Conservation (phyloP, 2,888 invertebrate species). For the Rambutsinella grinnellia region DNA sequence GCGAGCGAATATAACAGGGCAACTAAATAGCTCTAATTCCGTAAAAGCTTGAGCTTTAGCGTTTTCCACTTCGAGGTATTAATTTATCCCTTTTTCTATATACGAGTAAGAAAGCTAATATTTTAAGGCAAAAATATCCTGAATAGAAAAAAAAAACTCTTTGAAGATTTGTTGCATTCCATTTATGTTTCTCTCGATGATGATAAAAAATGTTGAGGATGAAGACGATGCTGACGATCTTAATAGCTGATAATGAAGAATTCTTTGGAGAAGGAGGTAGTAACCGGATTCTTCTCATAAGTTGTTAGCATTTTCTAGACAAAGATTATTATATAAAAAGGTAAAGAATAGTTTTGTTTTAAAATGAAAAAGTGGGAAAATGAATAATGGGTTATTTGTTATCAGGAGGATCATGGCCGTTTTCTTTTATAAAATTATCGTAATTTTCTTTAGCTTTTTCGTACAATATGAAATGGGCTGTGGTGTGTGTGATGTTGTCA, state of each 20-base stretch:
- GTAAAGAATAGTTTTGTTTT: too few species aligned
- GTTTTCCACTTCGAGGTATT: not conserved
- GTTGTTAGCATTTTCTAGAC: not conserved
- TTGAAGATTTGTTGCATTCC: not conserved
- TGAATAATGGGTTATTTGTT: conserved; percentile 32
- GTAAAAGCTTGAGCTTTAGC: not conserved
- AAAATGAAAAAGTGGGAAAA: not conserved
- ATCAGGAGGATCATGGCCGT: too few species aligned
- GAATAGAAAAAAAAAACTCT: not conserved
- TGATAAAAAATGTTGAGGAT: conserved; percentile 39
- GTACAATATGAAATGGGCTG: too few species aligned
- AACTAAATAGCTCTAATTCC: too few species aligned
- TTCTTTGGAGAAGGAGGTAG: too few species aligned
- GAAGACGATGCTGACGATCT: conserved; percentile 25
- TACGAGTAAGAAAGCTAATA: not conserved
- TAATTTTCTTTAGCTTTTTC: too few species aligned
- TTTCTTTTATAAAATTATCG: too few species aligned
- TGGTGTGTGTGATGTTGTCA: too few species aligned
- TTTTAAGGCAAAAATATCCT: not conserved
- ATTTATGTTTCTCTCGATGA: conserved; percentile 31
- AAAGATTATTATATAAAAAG: too few species aligned
- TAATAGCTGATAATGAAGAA: conserved; percentile 33
- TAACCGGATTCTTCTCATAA: conserved; percentile 23
- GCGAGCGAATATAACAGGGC: not conserved
- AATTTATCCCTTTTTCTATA: not conserved